Evolutionary conservation across 2,888 invertebrate genomes (phyloP).

Genomic region (Dromius quadrimaculatus): DNA sequence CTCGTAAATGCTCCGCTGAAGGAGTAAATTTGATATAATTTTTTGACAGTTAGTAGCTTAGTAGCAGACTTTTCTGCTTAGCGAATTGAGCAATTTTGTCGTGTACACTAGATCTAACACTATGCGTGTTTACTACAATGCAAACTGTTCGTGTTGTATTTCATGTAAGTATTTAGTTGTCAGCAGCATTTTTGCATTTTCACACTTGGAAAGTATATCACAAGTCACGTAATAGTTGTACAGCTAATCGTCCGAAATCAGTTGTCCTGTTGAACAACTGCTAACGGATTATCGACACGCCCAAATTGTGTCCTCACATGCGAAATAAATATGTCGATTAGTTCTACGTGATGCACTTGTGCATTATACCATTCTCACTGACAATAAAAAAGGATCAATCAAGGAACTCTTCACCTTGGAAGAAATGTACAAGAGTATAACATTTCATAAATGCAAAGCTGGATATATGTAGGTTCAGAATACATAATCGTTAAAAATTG

Average conservation of each 20-base stretch:
- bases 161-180: conserved; percentile 29
- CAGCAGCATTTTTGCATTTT: conserved; percentile 34
- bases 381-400: too few species aligned
- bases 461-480: conserved; percentile 6
- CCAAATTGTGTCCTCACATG: conserved; percentile 20
- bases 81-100: too few species aligned
- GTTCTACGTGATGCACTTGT: too few species aligned
- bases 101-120: too few species aligned
- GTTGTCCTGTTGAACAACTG: conserved; percentile 38
- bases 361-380: too few species aligned
- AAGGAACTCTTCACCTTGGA: too few species aligned
- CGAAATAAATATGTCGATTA: neutral
- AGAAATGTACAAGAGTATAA: too few species aligned
- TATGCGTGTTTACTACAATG: conserved; percentile 12
- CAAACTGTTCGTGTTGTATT: conserved; percentile 5
- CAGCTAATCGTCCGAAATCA: conserved; percentile 27
- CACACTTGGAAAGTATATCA: conserved; percentile 29
- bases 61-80: too few species aligned
- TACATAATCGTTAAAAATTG: conserved; percentile 9
- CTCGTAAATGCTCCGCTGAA: too few species aligned
- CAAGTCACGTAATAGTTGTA: conserved; percentile 11
- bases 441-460: conserved; percentile 14
- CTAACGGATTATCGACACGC: conserved; percentile 34
- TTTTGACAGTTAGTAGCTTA: too few species aligned
- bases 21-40: too few species aligned